Conservation (phyloP, 2,888 invertebrate genomes). For the Cordilura impudica region DNA sequence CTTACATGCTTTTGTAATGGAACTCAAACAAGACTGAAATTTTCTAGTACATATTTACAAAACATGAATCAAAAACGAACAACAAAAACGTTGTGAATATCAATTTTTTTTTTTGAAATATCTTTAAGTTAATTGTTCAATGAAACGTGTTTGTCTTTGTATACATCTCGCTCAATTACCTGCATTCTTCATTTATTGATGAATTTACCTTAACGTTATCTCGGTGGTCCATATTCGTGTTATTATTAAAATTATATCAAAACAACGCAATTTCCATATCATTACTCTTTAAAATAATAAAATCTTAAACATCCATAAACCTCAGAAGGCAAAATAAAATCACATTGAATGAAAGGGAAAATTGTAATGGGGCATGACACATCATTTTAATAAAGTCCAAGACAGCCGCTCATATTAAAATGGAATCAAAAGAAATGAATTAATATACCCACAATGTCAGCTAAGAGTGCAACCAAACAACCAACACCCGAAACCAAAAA, state of each 20-base stretch:
- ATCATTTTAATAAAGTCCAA: conserved; percentile 30
- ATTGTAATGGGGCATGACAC: conserved; percentile 55
- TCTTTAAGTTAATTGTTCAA: too few species aligned
- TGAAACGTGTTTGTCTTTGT: too few species aligned
- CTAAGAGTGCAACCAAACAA: conserved; percentile 5
- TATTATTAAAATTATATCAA: conserved; percentile 28
- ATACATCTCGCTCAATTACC: not conserved
- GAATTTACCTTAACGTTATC: not conserved
- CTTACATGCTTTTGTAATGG: too few species aligned
- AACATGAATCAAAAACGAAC: too few species aligned
- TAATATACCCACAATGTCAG: conserved; percentile 56
- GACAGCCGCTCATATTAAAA: conserved; percentile 43
- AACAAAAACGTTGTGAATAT: too few species aligned
- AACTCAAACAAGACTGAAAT: too few species aligned
- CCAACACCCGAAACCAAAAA: conserved; percentile 24
- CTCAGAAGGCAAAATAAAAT: not conserved
- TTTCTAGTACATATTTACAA: too few species aligned
- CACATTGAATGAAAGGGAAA: conserved; percentile 46
- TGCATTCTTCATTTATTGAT: not conserved
- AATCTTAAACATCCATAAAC: conserved; percentile 22
- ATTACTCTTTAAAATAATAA: conserved; percentile 11
- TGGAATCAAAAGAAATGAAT: conserved; percentile 56
- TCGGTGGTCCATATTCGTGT: conserved; percentile 15
- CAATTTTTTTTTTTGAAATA: too few species aligned
- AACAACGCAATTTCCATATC: conserved; percentile 22